Base-by-base conservation (phyloP, 2,113 vertebrate species). In the Melozone crissalis region DNA sequence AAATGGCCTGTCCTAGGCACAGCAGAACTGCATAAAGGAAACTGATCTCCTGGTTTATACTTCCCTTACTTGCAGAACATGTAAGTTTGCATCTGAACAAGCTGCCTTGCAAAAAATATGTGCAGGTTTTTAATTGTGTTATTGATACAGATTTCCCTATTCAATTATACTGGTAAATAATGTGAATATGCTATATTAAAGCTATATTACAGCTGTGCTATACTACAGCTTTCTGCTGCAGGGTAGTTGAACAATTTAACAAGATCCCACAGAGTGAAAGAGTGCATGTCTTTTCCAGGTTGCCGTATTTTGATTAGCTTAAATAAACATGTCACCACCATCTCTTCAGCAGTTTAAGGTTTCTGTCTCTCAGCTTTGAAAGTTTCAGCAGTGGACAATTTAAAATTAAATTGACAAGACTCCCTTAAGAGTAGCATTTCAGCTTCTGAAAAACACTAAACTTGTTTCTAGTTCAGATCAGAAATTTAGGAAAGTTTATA, bases 1-100 rank as follows among this genome's bases (percentile, higher is more conserved):
- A 92, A 92, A 89, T 54, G 47, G 35, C 62, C 66, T 95, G 44
- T 95, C 66, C 52, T 65, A 82, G 52, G 84, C 94, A 61, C 57
- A 86, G 14, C 49, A 87, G 59, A 89, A n/a, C 15, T 78, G 22
- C 35, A 11, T 71, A 63, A 81, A 86, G 68, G 72, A 94, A 92
- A 81, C 35, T 63, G 57, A 0, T 95, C 33, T 80, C 51, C 35
- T 86, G 30, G 27, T 71, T 93, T 92, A 57, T 43, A 18, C 19
- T 90, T 87, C 54, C 28, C 37, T 28, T 57, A 13, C 17, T 65
- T 14, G 3, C 22, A 80, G 37, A 75, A 69, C 20, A 7, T 71
- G 15, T 33, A 66, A 85, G 13, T 33, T 67, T 59, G 30, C 8
- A 67, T 84, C 63, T 63, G 39, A 67, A 74, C 5, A 14, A 77